Evolutionary conservation across 2,888 invertebrate genomes (phyloP), one percentile per base, ranked within the genome.

Genomic region (Hemicrepidius hirtus): DNA sequence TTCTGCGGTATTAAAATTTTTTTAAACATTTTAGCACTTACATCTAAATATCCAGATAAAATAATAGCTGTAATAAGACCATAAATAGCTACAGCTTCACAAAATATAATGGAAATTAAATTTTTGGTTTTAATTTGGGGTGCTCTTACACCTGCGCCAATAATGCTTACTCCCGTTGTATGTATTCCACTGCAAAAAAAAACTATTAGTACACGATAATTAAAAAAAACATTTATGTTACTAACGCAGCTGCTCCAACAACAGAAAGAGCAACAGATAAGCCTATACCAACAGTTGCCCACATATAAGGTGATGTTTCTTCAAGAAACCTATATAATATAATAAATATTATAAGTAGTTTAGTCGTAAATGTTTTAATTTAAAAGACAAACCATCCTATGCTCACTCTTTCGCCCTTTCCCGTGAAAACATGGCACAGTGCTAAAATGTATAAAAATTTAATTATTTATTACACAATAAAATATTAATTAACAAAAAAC

Each of bases 71-170:
- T 97, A 83, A 99, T 99, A 76, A 99, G 91, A 28, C 99, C 99
- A 87, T 99, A 99, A 87, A 99, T 99, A 77, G 99, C 99, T 3
- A 99, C 99, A 78, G 99, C 99, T 88, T 99, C 99, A 86, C 99
- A 99, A 90, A 99, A 99, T 87, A 99, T 99, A 81, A 99, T 98
- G 63, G 98, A 99, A 85, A 99, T 98, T 85, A 99, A 92, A 88
- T 99, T 99, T 89, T 99, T 99, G 69, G 99, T 99, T 88, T 98
- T 97, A 87, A 99, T 99, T 83, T 99, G 90, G 9, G 99, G 99
- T 37, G 98, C 97, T 88, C 98, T 98, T 12, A 99, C 98, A 85
- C 99, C 99, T 76, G 96, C 99, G 72, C 99, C 99, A 73, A 98
- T 91, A 86, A 99, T 99, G 85, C 97, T 97, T 66, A 95, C 94